A percentile compares a stretch with the other conserved stretches of the same genome.
These are phyloP conservation scores for Pristionchus fissidentatus DNA, from an alignment of 2,888 invertebrate species.

Conservation along the genomic window DNA sequence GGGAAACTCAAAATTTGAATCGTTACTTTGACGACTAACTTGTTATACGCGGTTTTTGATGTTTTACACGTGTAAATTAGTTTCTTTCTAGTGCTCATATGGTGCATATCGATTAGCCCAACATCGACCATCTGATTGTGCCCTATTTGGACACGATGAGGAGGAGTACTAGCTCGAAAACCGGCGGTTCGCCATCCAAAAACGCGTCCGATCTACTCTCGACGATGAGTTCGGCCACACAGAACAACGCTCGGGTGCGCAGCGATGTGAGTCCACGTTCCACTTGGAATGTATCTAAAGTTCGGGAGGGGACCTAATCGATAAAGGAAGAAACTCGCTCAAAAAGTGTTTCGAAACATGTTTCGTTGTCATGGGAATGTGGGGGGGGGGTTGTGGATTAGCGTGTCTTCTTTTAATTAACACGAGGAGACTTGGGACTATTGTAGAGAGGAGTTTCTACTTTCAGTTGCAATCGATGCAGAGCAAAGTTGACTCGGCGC, in stretches of 20 bases:
- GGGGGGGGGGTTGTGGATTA: neutral
- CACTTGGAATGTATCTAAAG: neutral
- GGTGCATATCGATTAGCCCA: neutral
- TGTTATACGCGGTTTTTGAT: too few species aligned
- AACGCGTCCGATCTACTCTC: conserved; percentile 22
- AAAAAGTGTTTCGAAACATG: neutral
- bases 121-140: neutral
- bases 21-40: conserved; percentile 4
- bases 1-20: neutral
- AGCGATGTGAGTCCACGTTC: conserved; percentile 15
- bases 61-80: neutral
- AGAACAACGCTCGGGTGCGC: conserved; percentile 20
- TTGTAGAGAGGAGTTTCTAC: neutral
- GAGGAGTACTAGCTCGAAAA: neutral
- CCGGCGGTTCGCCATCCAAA: conserved; percentile 6
- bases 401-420: neutral
- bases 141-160: conserved; percentile 7
- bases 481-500: conserved; percentile 42
- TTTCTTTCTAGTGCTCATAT: neutral
- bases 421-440: neutral
- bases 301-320: neutral
- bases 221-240: neutral
- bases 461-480: neutral
- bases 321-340: too few species aligned
- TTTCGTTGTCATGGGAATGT: neutral